Evolutionary conservation across 2,797 vertebrate genomes (phyloP), one percentile per base, ranked within the genome.

Genomic region (Oreortyx pictus): DNA sequence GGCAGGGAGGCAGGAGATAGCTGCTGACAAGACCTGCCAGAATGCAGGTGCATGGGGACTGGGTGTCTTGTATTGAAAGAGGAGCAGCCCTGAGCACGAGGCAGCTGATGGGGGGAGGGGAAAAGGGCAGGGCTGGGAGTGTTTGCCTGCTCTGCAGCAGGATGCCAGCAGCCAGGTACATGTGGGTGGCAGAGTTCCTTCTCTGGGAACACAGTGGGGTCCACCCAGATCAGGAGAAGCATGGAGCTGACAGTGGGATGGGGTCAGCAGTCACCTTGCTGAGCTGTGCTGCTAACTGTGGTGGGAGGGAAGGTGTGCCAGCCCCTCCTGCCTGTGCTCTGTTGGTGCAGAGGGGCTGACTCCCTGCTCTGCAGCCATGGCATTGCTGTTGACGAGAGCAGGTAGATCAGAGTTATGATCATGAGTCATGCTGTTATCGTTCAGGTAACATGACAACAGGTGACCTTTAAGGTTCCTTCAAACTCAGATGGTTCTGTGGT

Each of bases 71-170:
- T 52, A 3, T 14, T 41, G 33, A 35, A 31, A 44, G 68, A 72
- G 61, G 27, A 50, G 23, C 44, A 79, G 47, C 37, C 31, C 7
- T 22, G 27, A 37, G 39, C 23, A 29, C 33, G 35, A 19, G 14
- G 24, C 43, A 43, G 47, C 49, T 27, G 8, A 50, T 14, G 8
- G 49, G 20, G 60, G 11, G 9, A 11, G n/a, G 11, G 35, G 50
- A 29, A 67, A 31, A 43, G 41, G 0, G 0, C 11, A 13, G 62
- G 27, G 27, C 46, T 52, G 22, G 33, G 16, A 37, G 47, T 47
- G 31, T 47, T 0, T 35, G 35, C 20, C 44, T 2, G 1, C 12
- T 35, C 9, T 13, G 5, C 0, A 17, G 31, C 6, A 25, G 52
- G 29, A 52, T 64, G 33, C 33, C 65, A 46, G 6, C 37, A 56